Evolutionary conservation across 1,140 invertebrate genomes (phyloP).

Genomic region (Drosophila asahinai): DNA sequence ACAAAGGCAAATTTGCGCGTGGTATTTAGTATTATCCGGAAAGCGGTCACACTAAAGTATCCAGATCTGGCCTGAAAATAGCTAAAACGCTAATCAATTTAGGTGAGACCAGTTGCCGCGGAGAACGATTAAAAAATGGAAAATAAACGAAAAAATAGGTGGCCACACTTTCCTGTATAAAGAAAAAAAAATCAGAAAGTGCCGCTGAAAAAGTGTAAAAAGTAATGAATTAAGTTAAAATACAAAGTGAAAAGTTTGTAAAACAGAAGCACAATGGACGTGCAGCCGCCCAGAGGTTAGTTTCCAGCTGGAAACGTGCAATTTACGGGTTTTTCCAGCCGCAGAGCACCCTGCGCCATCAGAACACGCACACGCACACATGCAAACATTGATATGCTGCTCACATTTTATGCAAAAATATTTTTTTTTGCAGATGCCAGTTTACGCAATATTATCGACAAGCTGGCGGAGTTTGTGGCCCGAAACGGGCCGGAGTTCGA

Average conservation of each 20-base stretch:
- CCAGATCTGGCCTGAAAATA: too few relatives aligned
- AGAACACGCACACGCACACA: slow-evolving; percentile 23
- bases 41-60: too few relatives aligned
- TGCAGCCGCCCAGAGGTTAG: slow-evolving; percentile 66
- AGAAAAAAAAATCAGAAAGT: slow-evolving; percentile 33
- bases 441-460: slow-evolving; percentile 96
- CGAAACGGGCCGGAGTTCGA: slow-evolving; percentile 99
- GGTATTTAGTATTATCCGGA: too few relatives aligned
- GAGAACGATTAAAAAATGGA: too few relatives aligned
- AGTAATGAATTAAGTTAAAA: slow-evolving; percentile 51
- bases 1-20: too few relatives aligned
- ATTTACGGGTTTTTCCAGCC: neutral
- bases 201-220: slow-evolving; percentile 54
- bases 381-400: slow-evolving; percentile 28
- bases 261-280: slow-evolving; percentile 55
- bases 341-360: neutral
- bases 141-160: too few relatives aligned
- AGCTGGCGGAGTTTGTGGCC: slow-evolving; percentile 98
- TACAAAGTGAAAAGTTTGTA: slow-evolving; percentile 50
- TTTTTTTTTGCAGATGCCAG: slow-evolving; percentile 67
- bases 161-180: slow-evolving; percentile 10
- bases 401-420: slow-evolving; percentile 31
- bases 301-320: neutral
- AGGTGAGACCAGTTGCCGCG: too few relatives aligned
- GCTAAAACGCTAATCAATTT: too few relatives aligned